Evolutionary conservation across 1,140 invertebrate genomes (phyloP).

Genomic region (Aphelenchoides besseyi): DNA sequence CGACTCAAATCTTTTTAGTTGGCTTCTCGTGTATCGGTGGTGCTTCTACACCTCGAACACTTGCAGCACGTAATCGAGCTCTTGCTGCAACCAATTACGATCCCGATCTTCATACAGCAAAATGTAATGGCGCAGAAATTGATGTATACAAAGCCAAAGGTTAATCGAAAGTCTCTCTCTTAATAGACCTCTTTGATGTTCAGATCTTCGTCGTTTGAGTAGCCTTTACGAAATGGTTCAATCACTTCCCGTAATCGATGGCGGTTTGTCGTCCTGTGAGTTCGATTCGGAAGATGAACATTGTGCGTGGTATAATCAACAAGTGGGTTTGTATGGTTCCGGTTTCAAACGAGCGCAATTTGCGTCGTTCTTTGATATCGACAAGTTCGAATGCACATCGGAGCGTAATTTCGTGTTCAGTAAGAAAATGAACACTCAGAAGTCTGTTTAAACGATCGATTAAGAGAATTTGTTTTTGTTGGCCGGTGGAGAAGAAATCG

Average conservation of each 20-base stretch:
- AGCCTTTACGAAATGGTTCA: constrained; percentile 31
- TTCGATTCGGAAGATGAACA: constrained; percentile 38
- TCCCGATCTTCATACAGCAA: constrained; percentile 34
- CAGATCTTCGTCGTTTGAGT: constrained; percentile 37
- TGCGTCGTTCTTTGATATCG: constrained; percentile 40
- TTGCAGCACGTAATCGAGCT: constrained; percentile 22
- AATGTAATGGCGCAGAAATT: constrained; percentile 40
- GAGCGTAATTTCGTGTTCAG: constrained; percentile 42
- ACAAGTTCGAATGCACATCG: constrained; percentile 48
- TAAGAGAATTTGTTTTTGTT: constrained; percentile 47
- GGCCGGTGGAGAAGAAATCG: constrained; percentile 28
- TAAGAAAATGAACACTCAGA: no score
- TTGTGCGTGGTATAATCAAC: constrained; percentile 41
- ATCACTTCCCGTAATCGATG: constrained; percentile 4
- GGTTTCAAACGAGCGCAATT: constrained; percentile 44
- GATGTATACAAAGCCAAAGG: constrained; percentile 38
- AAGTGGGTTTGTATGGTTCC: background rate
- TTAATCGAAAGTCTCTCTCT: no score
- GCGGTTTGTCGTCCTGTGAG: constrained; percentile 19
- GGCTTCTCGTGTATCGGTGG: background rate
- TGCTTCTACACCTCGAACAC: constrained; percentile 1
- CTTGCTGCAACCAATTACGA: constrained; percentile 23
- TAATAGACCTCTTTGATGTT: no score
- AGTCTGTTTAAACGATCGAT: no score
- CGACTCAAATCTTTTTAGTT: constrained; percentile 8